Base-by-base conservation (phyloP, 2,797 vertebrate species). In the Acrocephalus scirpaceus region DNA sequence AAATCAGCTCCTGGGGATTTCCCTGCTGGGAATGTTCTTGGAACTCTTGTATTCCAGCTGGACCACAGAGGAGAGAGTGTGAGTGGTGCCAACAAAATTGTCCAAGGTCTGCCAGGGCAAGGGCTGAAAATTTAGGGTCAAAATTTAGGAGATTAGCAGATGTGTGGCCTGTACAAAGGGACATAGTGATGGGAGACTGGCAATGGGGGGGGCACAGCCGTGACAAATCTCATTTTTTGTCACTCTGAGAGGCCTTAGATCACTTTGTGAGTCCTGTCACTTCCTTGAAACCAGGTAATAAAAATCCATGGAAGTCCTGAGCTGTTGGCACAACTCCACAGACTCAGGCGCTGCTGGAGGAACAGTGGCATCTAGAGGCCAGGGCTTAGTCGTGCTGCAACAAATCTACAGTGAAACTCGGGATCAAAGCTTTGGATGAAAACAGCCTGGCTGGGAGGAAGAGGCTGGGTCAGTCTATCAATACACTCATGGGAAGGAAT, bases 301-400 rank as follows among this genome's bases (percentile, higher is more conserved):
- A 64, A 60, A 66, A 6, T 15, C 36, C 47, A 19, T 6, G 10
- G n/a, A 7, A 67, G 47, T 32, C 48, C 50, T 23, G 74, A 65
- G 40, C 9, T 53, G 44, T 18, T 73, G 84, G 51, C 13, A 2
- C 22, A 53, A 1, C 50, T 15, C 40, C 45, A 27, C 11, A 3
- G n/a, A 1, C 16, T 10, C 13, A 1, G 16, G 51, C 4, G 2
- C 30, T 66, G 7, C 62, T 94, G 78, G 92, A 71, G 53, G 53
- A 87, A 86, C 60, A 87, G 94, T 80, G 92, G 79, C 92, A 89
- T 64, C 92, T 93, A 91, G 84, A 94, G 94, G 95, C 78, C 60
- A 34, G 57, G 18, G 34, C 10, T 45, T 65, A 11, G 58, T 84
- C 1, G 1, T 71, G 66, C 51, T 78, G 58, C 48, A 45, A 13